A percentile compares a stretch with the other conserved stretches of the same genome.
phyloP scores from a whole-genome alignment of 2,888 invertebrate genomes.

The Lacanobia oleracea region DNA sequence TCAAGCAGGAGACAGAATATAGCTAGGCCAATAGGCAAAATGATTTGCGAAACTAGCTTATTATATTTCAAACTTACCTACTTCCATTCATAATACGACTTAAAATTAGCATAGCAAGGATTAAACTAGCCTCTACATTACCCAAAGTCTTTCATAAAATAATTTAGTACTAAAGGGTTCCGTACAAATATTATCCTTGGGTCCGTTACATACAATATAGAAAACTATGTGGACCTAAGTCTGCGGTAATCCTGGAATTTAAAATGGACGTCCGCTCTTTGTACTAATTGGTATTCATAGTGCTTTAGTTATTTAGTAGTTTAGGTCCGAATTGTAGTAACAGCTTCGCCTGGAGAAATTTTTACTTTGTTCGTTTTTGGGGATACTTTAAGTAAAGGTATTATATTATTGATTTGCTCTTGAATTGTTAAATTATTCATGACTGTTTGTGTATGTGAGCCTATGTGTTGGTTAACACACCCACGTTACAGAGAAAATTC shows the following conservation, averaged over 20 bases:
- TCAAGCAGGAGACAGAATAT: too few relatives aligned
- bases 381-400: too few relatives aligned
- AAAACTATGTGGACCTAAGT: background rate
- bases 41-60: background rate
- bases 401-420: too few relatives aligned
- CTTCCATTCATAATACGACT: conserved; percentile 12
- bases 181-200: conserved; percentile 7
- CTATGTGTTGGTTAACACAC: too few relatives aligned
- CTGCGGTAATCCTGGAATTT: conserved; percentile 25
- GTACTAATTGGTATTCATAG: conserved; percentile 6
- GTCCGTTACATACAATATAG: conserved; percentile 6
- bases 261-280: conserved; percentile 32
- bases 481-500: too few relatives aligned
- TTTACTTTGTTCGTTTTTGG: background rate
- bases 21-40: too few relatives aligned
- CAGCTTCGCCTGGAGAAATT: background rate
- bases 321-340: background rate
- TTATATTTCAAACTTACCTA: background rate
- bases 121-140: background rate
- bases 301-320: conserved; percentile 9
- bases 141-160: conserved; percentile 14
- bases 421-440: background rate
- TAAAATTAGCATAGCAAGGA: conserved; percentile 13
- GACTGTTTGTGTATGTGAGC: too few relatives aligned
- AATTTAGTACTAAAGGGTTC: conserved; percentile 8